These are phyloP conservation scores for Arenaria interpres DNA, from an alignment of 2,113 vertebrate genomes.

Conservation along the genomic window DNA sequence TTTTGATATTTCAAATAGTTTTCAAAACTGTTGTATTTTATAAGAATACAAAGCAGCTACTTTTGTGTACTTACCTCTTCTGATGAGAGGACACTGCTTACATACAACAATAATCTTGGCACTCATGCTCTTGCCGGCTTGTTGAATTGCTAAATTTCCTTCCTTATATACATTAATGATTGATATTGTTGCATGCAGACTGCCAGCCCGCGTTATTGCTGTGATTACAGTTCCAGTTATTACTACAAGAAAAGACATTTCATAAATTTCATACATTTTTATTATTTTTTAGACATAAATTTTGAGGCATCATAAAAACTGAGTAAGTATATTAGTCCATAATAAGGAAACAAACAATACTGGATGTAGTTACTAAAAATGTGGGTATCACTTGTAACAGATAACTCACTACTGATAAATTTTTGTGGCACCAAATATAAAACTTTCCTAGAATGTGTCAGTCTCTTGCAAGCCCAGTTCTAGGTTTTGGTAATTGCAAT, in stretches of 20 bases:
- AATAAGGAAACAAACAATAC: not conserved
- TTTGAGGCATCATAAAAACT: not conserved
- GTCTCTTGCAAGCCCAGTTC: not conserved
- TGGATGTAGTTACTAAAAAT: not conserved
- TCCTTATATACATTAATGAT: slow-evolving; percentile 96
- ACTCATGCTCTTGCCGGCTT: slow-evolving; percentile 96
- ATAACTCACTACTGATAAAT: not conserved
- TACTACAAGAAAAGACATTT: slow-evolving; percentile 72
- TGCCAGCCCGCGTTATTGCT: slow-evolving; percentile 79
- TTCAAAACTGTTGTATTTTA: not conserved
- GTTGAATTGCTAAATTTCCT: slow-evolving; percentile 91
- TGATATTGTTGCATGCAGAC: slow-evolving; percentile 88
- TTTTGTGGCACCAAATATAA: not conserved
- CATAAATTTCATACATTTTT: not conserved
- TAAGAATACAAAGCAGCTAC: not conserved
- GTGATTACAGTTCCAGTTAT: slow-evolving; percentile 92
- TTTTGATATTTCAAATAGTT: not conserved
- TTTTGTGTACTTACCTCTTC: slow-evolving; percentile 84
- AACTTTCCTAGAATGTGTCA: not conserved
- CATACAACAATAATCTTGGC: slow-evolving; percentile 90
- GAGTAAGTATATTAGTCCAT: not conserved
- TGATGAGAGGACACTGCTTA: slow-evolving; percentile 92
- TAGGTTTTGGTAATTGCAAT: not conserved
- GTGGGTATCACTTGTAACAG: not conserved
- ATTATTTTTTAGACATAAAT: not conserved